A percentile compares a stretch with the other conserved stretches of the same genome.
These are phyloP conservation scores for Tapirus terrestris DNA, from an alignment of 2,113 vertebrate genomes.

Conservation along the genomic window DNA sequence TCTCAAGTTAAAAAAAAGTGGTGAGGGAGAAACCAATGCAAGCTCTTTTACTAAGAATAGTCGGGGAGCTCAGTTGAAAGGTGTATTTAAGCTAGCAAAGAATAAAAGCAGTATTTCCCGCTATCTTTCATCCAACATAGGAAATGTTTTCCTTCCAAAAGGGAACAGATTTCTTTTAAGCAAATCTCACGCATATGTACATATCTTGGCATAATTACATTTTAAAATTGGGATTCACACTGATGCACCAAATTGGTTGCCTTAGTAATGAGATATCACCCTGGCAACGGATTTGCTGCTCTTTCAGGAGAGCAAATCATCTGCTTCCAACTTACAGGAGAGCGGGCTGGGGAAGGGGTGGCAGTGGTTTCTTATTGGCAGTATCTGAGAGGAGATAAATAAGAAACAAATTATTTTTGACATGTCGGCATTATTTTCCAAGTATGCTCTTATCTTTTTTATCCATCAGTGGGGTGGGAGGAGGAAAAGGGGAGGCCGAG, in stretches of 20 bases:
- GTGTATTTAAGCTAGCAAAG: not conserved
- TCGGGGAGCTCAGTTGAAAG: constrained; percentile 45
- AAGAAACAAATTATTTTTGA: constrained; percentile 72
- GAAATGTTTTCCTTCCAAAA: constrained; percentile 65
- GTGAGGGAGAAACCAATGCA: constrained; percentile 43
- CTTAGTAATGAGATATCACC: constrained; percentile 79
- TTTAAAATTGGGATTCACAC: constrained; percentile 79
- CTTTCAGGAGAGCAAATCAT: constrained; percentile 72
- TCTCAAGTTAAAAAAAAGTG: constrained; percentile 58
- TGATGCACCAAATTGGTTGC: constrained; percentile 78
- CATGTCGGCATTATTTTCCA: constrained; percentile 62
- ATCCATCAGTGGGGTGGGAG: constrained; percentile 34
- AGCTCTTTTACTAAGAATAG: constrained; percentile 43
- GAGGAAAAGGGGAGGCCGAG: not conserved
- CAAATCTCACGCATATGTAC: constrained; percentile 76
- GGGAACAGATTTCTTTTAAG: constrained; percentile 57
- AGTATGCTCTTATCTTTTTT: constrained; percentile 68
- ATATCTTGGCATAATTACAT: constrained; percentile 80
- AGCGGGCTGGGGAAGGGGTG: constrained; percentile 42
- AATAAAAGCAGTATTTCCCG: not conserved
- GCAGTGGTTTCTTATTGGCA: constrained; percentile 22
- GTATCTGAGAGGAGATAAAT: constrained; percentile 54
- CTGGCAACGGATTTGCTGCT: constrained; percentile 73
- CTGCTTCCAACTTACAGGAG: constrained; percentile 55
- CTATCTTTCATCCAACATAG: constrained; percentile 31